Evolutionary conservation across 2,113 vertebrate genomes (phyloP).

Genomic region (Calyptomena viridis): DNA sequence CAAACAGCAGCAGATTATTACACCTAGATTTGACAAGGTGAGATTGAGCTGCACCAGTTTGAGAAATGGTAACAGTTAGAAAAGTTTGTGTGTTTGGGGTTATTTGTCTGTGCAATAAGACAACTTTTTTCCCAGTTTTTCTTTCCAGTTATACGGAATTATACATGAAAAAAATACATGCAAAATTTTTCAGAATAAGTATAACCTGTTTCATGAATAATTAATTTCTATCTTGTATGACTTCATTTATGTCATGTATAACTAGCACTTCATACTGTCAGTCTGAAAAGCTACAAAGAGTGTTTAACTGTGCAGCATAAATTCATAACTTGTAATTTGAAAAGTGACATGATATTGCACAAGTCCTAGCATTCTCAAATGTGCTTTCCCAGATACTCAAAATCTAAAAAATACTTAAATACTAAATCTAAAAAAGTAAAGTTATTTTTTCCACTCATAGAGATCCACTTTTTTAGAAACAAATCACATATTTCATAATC

Average conservation of each 20-base stretch:
- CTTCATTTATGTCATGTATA: constrained; percentile 64
- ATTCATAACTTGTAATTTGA: constrained; percentile 50
- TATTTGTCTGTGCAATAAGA: neutral
- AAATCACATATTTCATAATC: neutral
- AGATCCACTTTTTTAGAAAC: neutral
- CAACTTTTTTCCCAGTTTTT: too few relatives aligned
- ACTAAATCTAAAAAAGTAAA: neutral
- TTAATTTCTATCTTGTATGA: constrained; percentile 51
- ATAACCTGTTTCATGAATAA: constrained; percentile 29
- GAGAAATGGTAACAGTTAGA: neutral
- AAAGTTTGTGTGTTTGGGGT: neutral
- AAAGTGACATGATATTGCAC: constrained; percentile 22
- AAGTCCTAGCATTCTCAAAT: neutral
- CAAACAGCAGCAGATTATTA: neutral
- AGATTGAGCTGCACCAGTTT: neutral
- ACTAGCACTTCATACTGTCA: constrained; percentile 52
- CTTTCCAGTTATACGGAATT: neutral
- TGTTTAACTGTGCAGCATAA: constrained; percentile 47
- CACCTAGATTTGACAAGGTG: neutral
- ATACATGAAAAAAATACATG: neutral
- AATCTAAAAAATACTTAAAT: neutral
- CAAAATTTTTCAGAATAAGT: constrained; percentile 16
- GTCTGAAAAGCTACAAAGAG: constrained; percentile 41
- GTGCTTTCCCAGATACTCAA: neutral
- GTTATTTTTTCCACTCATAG: neutral